Base-by-base conservation (phyloP, 2,888 invertebrate species). In the Drosophila testacea region DNA sequence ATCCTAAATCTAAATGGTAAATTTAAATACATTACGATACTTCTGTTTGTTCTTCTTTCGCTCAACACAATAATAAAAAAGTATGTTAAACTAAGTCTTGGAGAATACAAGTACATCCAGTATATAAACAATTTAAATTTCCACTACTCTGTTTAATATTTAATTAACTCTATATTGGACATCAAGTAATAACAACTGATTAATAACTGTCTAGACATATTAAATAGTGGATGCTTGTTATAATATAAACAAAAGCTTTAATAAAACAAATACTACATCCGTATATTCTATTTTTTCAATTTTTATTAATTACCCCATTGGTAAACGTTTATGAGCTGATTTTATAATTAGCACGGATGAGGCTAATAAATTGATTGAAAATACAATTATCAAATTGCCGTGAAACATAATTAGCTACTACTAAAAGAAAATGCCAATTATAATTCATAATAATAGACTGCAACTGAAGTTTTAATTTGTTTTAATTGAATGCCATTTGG, bases 401-500 rank as follows among this genome's bases (percentile, higher is more conserved):
- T 30, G 27, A 47, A 54, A 27, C 63, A 57, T 51, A 51, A 62
- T 52, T 50, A 48, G 47, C 41, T 55, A 9, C 32, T 51, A 54
- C 65, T 60, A 64, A 68, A 70, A 52, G 52, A 47, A 60, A 28
- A 38, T 39, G 57, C 52, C 64, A 68, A 77, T 74, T 67, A 78
- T 54, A 51, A 56, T 63, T 34, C 46, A 61, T 38, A 54, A 62
- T 54, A 47, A 46, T 47, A 22, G 46, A 62, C 55, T 56, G 63
- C 70, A 80, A 67, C 52, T 62, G 64, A 60, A 70, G 60, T 64
- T 72, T 65, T 65, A 74, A 80, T 82, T 75, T 51, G 52, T 60
- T 69, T 71, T 81, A 83, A 83, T 83, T 83, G 77, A 86, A 85
- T 77, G 77, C 67, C 64, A 68, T 60, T 80, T 67, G 34, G 47